Evolutionary conservation across 2,888 invertebrate species (phyloP).

Genomic region (Acrobasis suavella): DNA sequence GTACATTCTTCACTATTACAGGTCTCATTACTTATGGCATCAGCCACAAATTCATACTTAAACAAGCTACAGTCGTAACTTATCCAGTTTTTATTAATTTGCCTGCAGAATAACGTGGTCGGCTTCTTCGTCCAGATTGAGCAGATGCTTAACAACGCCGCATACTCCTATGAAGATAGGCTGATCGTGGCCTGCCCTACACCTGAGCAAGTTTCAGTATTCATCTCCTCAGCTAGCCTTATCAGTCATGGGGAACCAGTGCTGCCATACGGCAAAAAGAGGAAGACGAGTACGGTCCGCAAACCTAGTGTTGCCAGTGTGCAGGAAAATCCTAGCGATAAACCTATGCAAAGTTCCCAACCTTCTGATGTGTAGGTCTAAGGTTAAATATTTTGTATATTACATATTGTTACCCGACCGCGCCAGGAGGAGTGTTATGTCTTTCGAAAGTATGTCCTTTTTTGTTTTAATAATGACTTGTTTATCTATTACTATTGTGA

Average conservation of each 20-base stretch:
- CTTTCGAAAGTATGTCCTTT: no score
- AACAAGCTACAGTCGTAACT: neutral
- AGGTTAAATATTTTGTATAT: neutral
- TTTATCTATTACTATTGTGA: no score
- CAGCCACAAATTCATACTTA: no score
- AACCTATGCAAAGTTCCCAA: constrained; percentile 21
- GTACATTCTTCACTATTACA: no score
- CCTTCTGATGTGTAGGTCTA: constrained; percentile 12
- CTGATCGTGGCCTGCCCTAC: constrained; percentile 95
- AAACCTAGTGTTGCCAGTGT: constrained; percentile 65
- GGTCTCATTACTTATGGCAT: no score
- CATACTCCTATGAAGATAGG: constrained; percentile 91
- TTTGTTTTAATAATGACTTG: no score
- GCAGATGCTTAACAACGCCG: constrained; percentile 87
- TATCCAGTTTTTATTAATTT: constrained; percentile 32
- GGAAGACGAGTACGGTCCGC: constrained; percentile 54
- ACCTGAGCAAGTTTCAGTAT: constrained; percentile 95
- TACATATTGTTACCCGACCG: no score
- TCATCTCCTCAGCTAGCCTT: constrained; percentile 91
- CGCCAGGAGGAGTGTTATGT: no score
- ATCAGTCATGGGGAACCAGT: constrained; percentile 76
- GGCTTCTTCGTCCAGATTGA: constrained; percentile 93
- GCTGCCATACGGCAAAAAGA: constrained; percentile 70
- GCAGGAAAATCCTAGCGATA: constrained; percentile 46
- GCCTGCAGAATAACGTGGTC: constrained; percentile 90